Conservation (phyloP, 2,888 invertebrate genomes). For the Thecocarcelia acutangulata region DNA sequence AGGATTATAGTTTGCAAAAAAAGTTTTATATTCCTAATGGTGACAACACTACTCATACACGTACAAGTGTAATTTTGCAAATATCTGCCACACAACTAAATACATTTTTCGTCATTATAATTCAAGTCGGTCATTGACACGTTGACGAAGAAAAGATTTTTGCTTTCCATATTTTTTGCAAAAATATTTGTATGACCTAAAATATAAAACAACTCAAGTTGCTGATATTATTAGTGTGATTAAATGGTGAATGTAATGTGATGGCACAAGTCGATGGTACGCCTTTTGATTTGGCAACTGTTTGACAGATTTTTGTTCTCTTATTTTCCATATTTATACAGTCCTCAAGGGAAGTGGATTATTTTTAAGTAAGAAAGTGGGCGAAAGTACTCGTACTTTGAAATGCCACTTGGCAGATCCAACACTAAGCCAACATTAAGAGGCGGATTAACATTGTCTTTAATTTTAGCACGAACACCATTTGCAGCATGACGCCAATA, state of each 20-base stretch:
- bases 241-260: conserved; percentile 34
- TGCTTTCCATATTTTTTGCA: background rate
- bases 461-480: conserved; percentile 12
- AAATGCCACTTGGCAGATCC: background rate
- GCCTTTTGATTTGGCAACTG: conserved; percentile 42
- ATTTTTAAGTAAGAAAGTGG: conserved; percentile 3
- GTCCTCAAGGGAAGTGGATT: conserved; percentile 27
- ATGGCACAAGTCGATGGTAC: conserved; percentile 31
- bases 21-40: conserved; percentile 33
- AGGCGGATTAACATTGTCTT: conserved; percentile 47
- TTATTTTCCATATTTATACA: background rate
- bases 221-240: conserved; percentile 41
- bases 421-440: conserved; percentile 33
- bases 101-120: conserved; percentile 26
- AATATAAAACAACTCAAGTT: conserved; percentile 49
- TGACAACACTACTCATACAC: conserved; percentile 39
- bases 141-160: conserved; percentile 17
- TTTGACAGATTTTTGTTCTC: conserved; percentile 9
- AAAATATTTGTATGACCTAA: conserved; percentile 48
- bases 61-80: background rate
- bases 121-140: conserved; percentile 61
- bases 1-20: conserved; percentile 53
- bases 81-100: background rate
- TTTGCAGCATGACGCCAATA: background rate
- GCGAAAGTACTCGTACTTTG: background rate